Base-by-base conservation (phyloP, 1,140 invertebrate species). In the Drosophila erecta region DNA sequence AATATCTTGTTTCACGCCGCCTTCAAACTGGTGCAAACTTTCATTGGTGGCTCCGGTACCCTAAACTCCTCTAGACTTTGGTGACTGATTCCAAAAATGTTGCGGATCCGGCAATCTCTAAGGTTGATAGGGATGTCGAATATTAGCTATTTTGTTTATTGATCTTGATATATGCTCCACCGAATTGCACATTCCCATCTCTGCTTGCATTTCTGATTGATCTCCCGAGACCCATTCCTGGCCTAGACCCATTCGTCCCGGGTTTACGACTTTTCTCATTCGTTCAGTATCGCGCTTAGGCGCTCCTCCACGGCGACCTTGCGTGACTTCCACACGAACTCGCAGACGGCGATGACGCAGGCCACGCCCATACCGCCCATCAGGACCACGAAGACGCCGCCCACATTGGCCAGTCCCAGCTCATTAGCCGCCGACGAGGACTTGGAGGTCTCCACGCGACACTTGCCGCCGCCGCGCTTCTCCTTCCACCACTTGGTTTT, bases 401-500 rank as follows among this genome's bases (percentile, higher is more conserved):
- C 97, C 38, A 99, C 97, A 91, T 98, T 98, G 11, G 97, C 97
- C 72, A 99, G 93, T 10, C 97, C 97, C 60, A 97, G 93, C 93
- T 97, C 96, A 92, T 97, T 97, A 20, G 96, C 96, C 2, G 96
- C 95, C 69, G 96, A 96, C 69, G 95, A 96, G 17, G 95, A 96
- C 92, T 97, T 97, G n/a, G 95, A 96, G 41, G 95, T 95, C 76
- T 97, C 96, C 73, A 97, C 96, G 84, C 95, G 94, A 92, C 97
- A 97, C 38, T 95, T 94, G 60, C 96, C 96, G 12, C 96, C 96
- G 7, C 96, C 96, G 30, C 96, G 94, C 93, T 96, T 97, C 92
- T 97, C 96, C 92, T 98, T 98, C 98, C 98, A 98, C 98, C 98
- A 99, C 92, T 97, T 96, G 15, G 97, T 97, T 94, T 98, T 98